Evolutionary conservation across 1,140 invertebrate species (phyloP).

Genomic region (Penaeus chinensis): DNA sequence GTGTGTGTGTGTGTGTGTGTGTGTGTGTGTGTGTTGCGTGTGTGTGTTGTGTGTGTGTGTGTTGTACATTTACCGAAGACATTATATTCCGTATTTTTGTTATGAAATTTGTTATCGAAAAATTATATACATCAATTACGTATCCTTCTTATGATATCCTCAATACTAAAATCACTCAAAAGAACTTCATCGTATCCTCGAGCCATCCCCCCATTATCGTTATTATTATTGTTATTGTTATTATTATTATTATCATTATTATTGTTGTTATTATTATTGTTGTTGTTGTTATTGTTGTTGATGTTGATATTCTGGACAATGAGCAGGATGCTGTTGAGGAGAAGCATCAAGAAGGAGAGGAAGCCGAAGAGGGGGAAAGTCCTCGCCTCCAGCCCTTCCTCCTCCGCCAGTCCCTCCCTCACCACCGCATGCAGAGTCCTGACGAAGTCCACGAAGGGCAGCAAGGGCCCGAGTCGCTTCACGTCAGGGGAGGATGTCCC

Average conservation of each 20-base stretch:
- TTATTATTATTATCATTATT: constrained; percentile 42
- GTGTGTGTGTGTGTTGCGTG: too few species aligned
- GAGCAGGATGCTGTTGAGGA: constrained; percentile 47
- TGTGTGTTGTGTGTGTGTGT: too few species aligned
- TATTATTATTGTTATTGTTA: constrained; percentile 20
- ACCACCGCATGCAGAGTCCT: neutral
- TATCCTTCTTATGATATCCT: neutral
- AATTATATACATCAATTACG: too few species aligned
- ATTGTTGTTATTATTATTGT: constrained; percentile 32
- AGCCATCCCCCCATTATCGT: neutral
- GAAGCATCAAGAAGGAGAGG: constrained; percentile 41
- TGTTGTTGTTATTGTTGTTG: constrained; percentile 46
- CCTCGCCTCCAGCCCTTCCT: neutral
- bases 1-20: too few species aligned
- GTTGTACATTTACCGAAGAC: too few species aligned
- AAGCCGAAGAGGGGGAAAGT: constrained; percentile 38
- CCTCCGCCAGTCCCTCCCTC: neutral
- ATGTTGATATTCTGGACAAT: constrained; percentile 44
- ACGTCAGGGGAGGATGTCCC: too few species aligned
- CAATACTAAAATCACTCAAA: neutral
- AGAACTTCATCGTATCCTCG: neutral
- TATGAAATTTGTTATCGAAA: too few species aligned
- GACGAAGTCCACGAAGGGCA: neutral
- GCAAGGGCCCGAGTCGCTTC: too few species aligned
- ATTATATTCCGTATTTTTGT: too few species aligned